Evolutionary conservation across 1,140 invertebrate species (phyloP), one percentile per base, ranked within the genome.

Genomic region (Charaxes varanes): DNA sequence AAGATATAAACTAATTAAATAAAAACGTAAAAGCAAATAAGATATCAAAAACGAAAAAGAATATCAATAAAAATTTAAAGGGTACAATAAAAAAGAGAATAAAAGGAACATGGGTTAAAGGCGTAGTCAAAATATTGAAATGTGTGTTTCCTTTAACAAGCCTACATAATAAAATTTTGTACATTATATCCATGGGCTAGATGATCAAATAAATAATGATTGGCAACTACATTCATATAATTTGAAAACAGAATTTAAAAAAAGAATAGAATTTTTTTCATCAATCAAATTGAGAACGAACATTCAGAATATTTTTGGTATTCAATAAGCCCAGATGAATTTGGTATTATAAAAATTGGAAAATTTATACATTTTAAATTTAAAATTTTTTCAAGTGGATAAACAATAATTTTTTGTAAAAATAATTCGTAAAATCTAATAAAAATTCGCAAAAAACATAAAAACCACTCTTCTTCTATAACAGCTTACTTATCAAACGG

Each of bases 301-400:
- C 12, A n/a, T 10, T 11, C 52, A 74, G 45, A 68, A 66, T 35
- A 62, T 42, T 42, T 55, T 61, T 53, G 37, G 22, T 19, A 34
- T 35, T 56, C 49, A 47, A 27, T 35, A 44, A 36, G 45, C 44
- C 41, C 49, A 59, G 59, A 64, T 61, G 57, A 55, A 54, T 53
- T 57, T 70, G 47, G 37, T 42, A 53, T 44, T 36, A 46, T 52
- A 55, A 56, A 58, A 59, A 55, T 59, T 53, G 42, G 44, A 42
- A 57, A 57, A 21, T 43, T 37, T 36, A 50, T 41, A 22, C n/a
- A n/a, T 44, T 44, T 41, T 50, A 42, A 50, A 58, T 50, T 57
- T 45, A 58, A 70, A 66, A 64, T 71, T 71, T 50, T 38, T n/a
- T n/a, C 28, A 50, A 67, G 63, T 71, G 41, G n/a, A 52, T 22